These are phyloP conservation scores for Barnardius zonarius DNA, from an alignment of 2,113 vertebrate genomes.

Conservation along the genomic window DNA sequence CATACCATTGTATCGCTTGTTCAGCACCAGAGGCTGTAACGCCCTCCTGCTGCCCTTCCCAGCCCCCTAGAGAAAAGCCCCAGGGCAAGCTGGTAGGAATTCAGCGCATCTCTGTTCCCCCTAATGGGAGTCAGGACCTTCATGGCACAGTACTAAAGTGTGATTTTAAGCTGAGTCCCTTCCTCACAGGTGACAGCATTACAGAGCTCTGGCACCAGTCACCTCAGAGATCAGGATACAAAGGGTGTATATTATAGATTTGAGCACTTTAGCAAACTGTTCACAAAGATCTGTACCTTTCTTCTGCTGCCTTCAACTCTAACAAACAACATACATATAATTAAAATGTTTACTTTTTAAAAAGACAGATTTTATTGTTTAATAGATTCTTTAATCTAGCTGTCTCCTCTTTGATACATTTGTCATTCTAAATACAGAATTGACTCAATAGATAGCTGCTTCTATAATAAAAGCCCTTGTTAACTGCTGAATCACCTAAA, in stretches of 20 bases:
- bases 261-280: background rate
- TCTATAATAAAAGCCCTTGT: background rate
- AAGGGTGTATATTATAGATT: background rate
- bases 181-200: background rate
- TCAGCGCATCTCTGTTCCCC: rapidly evolving
- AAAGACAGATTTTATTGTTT: background rate
- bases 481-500: background rate
- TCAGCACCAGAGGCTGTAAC: background rate
- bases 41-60: background rate
- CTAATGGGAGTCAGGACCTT: background rate
- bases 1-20: rapidly evolving
- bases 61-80: background rate
- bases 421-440: background rate
- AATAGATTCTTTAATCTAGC: background rate
- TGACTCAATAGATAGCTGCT: background rate
- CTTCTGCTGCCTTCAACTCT: background rate
- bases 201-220: background rate
- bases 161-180: background rate
- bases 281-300: background rate
- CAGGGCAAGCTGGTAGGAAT: background rate
- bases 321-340: background rate
- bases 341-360: background rate
- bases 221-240: rapidly evolving
- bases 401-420: background rate
- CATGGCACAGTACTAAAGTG: background rate